Conservation (phyloP, 2,888 invertebrate species). For the Deladenus siricidicola region DNA sequence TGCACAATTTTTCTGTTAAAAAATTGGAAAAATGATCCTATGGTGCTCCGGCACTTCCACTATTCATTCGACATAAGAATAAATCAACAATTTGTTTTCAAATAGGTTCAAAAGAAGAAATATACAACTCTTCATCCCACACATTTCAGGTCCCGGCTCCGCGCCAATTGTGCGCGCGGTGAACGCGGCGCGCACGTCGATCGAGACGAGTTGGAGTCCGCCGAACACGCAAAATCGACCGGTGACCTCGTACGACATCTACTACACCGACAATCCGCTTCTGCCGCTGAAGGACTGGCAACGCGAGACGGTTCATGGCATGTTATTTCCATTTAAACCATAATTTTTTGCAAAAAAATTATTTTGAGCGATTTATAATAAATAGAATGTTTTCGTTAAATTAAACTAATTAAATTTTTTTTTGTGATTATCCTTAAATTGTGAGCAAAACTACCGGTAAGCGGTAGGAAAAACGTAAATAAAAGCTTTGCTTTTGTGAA, state of each 20-base stretch:
- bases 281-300: conserved; percentile 50
- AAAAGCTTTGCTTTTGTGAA: background rate
- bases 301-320: conserved; percentile 37
- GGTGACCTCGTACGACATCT: conserved; percentile 49
- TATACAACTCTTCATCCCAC: too few species aligned
- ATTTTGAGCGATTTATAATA: too few species aligned
- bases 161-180: conserved; percentile 40
- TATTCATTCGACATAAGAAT: background rate
- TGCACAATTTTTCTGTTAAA: too few species aligned
- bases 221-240: conserved; percentile 48
- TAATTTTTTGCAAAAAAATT: background rate
- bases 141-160: conserved; percentile 42
- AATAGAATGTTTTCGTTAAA: background rate
- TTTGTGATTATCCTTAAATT: too few species aligned
- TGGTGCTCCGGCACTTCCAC: too few species aligned
- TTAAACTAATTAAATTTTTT: background rate
- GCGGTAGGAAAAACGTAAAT: too few species aligned
- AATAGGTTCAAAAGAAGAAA: too few species aligned
- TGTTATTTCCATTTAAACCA: background rate
- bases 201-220: conserved; percentile 45
- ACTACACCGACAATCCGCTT: conserved; percentile 49
- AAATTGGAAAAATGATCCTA: background rate
- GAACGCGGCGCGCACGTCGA: conserved; percentile 34
- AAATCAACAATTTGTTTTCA: background rate
- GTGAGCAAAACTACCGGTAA: too few species aligned